phyloP scores from a whole-genome alignment of 2,888 invertebrate species.

The Luperina testacea region DNA sequence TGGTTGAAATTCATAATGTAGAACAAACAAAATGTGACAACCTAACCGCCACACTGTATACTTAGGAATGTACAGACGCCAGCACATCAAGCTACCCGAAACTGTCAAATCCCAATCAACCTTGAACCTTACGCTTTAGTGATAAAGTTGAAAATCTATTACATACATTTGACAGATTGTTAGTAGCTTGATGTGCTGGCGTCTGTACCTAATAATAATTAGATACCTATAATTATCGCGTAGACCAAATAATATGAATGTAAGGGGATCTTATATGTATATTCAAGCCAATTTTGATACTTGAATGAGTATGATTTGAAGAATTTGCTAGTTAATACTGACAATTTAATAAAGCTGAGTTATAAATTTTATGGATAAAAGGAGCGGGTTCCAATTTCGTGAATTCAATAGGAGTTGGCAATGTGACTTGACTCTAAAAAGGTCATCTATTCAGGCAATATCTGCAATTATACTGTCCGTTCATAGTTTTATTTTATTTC shows the following conservation, averaged over 20 bases:
- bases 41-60: not conserved
- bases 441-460: not conserved
- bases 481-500: too few species aligned
- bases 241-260: constrained; percentile 15
- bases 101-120: too few species aligned
- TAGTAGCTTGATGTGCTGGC: too few species aligned
- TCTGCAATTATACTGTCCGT: too few species aligned
- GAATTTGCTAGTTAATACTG: constrained; percentile 7
- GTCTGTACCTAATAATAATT: not conserved
- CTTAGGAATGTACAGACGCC: too few species aligned
- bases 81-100: too few species aligned
- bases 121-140: too few species aligned
- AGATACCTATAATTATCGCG: not conserved
- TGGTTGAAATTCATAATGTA: not conserved
- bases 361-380: not conserved
- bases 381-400: not conserved
- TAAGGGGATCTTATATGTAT: not conserved
- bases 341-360: not conserved
- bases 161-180: too few species aligned
- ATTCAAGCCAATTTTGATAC: constrained; percentile 10
- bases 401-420: too few species aligned
- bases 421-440: not conserved
- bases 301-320: constrained; percentile 21
- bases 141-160: too few species aligned
- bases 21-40: too few species aligned